Evolutionary conservation across 2,888 invertebrate species (phyloP), one percentile per base, ranked within the genome.

Genomic region (Gastracanthus pulcherrimus): DNA sequence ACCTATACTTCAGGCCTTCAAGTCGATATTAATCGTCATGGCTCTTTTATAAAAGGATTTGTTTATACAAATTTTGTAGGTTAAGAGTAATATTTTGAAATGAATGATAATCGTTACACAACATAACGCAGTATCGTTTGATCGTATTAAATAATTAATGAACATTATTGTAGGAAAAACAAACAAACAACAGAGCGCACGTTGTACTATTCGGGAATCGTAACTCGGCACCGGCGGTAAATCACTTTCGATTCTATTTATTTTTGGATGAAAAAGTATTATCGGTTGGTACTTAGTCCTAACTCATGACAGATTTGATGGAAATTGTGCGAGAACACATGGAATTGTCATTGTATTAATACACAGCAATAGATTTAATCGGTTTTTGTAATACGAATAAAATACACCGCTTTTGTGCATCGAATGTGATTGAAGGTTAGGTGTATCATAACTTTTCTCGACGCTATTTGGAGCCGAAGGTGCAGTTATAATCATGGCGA

Each of bases 121-220:
- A 23, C 19, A 23, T 19, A 6, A 38, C 9, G 38, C 9, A 38
- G 38, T n/a, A 19, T 5, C 9, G 19, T 69, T n/a, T 19, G 16
- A 51, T 34, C 23, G 51, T 55, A 51, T 16, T 55, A 3, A 11
- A 7, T n/a, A 7, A 67, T 45, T 29, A 34, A 58, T 29, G 29
- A 69, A 34, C 23, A 16, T 62, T n/a, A 29, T 69, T 81, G 58
- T 62, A 97, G 98, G 98, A 3, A 99, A 99, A 93, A 99, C 99
- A 0, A 99, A 99, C n/a, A n/a, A 45, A 98, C 99, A 0, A 99
- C 99, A 0, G 99, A 99, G 90, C 94, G 99, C 76, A 98, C 99
- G 97, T 93, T 99, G 3, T 99, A 94, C 90, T 98, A 97, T 92
- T 95, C 98, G 0, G 98, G 98, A 0, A 94, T 94, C 34, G 97